Base-by-base conservation (phyloP, 2,888 invertebrate species). In the Parnassius smintheus region DNA sequence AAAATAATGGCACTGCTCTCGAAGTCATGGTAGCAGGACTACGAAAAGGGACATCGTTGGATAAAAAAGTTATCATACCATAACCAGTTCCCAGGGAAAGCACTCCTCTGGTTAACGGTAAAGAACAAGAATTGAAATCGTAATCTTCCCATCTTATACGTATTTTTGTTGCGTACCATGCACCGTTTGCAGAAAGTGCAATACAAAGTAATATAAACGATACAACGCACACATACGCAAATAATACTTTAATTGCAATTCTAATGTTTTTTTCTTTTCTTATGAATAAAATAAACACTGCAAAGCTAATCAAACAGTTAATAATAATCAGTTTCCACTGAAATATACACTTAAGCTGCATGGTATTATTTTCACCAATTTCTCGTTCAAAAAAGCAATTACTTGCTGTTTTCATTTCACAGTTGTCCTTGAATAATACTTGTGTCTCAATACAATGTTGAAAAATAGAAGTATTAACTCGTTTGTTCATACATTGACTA, bases 21-120 rank as follows among this genome's bases (percentile, higher is more conserved):
- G 88, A 75, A 44, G 85, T 85, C 84, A 88, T 90, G 18, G 83
- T 85, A 2, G 88, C 85, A 42, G 88, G 87, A 70, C 90, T 89
- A 11, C 91, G 84, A 66, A 91, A 90, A 1, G 83, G 70, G 10
- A 78, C 80, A 56, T 86, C 83, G 1, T 75, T 75, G 9, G 87
- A 79, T 62, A 90, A 70, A 73, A 77, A 85, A 11, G 78, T 66
- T 54, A 87, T 74, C 25, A 91, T 78, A 11, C 88, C 89, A 64
- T 73, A 79, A 1, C 91, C 90, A 41, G 82, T 74, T 9, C 88
- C 86, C 12, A 84, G 66, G 11, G 80, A 77, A 1, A 86, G 72
- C 65, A 83, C 72, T 2, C 83, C 85, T 48, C 80, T 74, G 9
- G 71, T 72, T 18, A 84, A 61, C 25, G 82, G 77, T 35, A 74